Percentiles rank a stretch among this genome's conserved stretches.
These are phyloP conservation scores for Agriopis leucophaearia DNA, from an alignment of 2,888 invertebrate genomes.

Conservation along the genomic window DNA sequence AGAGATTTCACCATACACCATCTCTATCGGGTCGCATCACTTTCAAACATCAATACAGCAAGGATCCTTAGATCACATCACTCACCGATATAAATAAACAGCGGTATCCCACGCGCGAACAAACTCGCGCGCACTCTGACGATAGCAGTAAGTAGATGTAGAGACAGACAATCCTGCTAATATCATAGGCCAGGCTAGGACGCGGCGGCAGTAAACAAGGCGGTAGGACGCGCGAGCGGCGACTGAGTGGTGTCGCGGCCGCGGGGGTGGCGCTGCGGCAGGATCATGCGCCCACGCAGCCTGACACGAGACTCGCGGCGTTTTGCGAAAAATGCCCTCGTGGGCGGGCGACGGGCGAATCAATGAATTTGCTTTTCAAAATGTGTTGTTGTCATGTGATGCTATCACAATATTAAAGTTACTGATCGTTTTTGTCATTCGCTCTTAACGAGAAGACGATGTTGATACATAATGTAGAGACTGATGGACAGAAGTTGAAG, in stretches of 20 bases:
- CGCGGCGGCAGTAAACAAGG: constrained; percentile 3
- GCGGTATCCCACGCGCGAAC: constrained; percentile 19
- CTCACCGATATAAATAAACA: constrained; percentile 42
- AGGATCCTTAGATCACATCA: constrained; percentile 9
- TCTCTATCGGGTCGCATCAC: too few relatives aligned
- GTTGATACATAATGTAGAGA: too few relatives aligned
- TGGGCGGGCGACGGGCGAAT: neutral
- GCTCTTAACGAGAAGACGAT: too few relatives aligned
- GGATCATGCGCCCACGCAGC: constrained; percentile 34
- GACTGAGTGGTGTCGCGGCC: constrained; percentile 15
- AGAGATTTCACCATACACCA: neutral
- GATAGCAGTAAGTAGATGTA: neutral
- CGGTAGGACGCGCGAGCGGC: constrained; percentile 20
- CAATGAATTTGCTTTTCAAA: neutral
- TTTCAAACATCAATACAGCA: neutral
- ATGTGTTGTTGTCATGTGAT: constrained; percentile 6
- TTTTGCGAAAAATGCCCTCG: constrained; percentile 22
- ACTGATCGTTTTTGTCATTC: neutral
- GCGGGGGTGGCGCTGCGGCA: constrained; percentile 6
- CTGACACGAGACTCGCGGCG: constrained; percentile 18
- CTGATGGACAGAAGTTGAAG: too few relatives aligned
- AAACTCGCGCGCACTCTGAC: neutral
- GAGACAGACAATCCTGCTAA: neutral
- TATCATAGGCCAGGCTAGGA: neutral
- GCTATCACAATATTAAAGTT: neutral